Evolutionary conservation across 2,797 vertebrate genomes (phyloP).

Genomic region (Sebastes kiyomatsui): DNA sequence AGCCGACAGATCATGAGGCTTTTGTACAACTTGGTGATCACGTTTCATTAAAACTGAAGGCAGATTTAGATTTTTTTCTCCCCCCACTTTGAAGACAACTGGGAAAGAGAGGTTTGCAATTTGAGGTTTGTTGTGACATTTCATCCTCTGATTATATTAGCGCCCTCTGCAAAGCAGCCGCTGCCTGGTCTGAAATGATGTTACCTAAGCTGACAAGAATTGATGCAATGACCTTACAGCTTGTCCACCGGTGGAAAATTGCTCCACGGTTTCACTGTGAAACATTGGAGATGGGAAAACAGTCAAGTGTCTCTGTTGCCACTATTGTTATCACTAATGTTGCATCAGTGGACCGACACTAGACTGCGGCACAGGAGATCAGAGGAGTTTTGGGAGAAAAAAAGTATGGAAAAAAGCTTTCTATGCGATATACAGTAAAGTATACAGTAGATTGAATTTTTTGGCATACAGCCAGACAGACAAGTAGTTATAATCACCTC

Average conservation of each 20-base stretch:
- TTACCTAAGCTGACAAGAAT: constrained; percentile 74
- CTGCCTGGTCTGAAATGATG: constrained; percentile 57
- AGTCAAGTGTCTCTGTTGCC: constrained; percentile 1
- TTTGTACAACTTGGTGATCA: background rate
- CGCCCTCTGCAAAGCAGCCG: constrained; percentile 51
- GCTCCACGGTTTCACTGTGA: constrained; percentile 26
- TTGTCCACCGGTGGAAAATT: constrained; percentile 48
- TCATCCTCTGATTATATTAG: constrained; percentile 71
- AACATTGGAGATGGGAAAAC: constrained; percentile 30
- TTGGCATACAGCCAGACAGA: background rate
- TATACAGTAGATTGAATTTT: background rate
- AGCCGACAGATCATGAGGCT: background rate
- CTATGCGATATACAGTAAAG: background rate
- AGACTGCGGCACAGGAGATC: background rate
- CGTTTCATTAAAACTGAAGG: constrained; percentile 42
- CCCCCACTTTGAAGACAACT: background rate
- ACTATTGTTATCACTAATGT: constrained; percentile 29
- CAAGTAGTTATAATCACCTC: constrained; percentile 12
- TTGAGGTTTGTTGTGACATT: constrained; percentile 69
- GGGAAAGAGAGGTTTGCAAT: constrained; percentile 19
- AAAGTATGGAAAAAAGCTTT: background rate
- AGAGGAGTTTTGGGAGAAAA: background rate
- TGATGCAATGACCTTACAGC: constrained; percentile 75
- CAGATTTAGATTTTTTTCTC: background rate
- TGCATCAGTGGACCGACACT: constrained; percentile 21